phyloP scores from a whole-genome alignment of 1,140 invertebrate genomes.

The Magallana ariakensis region DNA sequence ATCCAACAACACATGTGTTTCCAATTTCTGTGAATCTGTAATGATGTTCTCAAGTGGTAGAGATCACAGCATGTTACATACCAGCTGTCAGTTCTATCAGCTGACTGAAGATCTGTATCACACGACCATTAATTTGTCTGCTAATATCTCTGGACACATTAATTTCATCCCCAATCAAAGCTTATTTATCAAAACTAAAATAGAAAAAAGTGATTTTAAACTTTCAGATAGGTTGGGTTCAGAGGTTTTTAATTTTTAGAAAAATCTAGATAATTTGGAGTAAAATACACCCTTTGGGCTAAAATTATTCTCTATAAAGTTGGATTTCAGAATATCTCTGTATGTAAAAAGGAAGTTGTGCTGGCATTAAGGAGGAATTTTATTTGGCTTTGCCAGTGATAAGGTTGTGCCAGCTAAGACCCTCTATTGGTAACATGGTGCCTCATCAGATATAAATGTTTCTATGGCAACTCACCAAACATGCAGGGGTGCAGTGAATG shows the following conservation, averaged over 20 bases:
- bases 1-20: slow-evolving; percentile 9
- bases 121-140: neutral
- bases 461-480: slow-evolving; percentile 12
- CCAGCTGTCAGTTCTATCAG: neutral
- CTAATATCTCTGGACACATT: neutral
- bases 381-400: neutral
- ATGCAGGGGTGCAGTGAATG: slow-evolving; percentile 14
- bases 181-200: too few relatives aligned
- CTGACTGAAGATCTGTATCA: neutral
- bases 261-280: too few relatives aligned
- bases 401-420: slow-evolving; percentile 9
- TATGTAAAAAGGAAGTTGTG: too few relatives aligned
- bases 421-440: slow-evolving; percentile 8
- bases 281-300: too few relatives aligned
- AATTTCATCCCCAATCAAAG: neutral
- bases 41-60: neutral
- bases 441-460: slow-evolving; percentile 21
- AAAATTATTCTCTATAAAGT: too few relatives aligned
- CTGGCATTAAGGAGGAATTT: too few relatives aligned
- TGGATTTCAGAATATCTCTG: too few relatives aligned
- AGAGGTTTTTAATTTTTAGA: too few relatives aligned
- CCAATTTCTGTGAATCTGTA: neutral
- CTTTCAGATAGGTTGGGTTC: too few relatives aligned
- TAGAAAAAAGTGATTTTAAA: too few relatives aligned
- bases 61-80: neutral